Evolutionary conservation across 2,888 invertebrate species (phyloP).

Genomic region (Tenthredo mesomela): DNA sequence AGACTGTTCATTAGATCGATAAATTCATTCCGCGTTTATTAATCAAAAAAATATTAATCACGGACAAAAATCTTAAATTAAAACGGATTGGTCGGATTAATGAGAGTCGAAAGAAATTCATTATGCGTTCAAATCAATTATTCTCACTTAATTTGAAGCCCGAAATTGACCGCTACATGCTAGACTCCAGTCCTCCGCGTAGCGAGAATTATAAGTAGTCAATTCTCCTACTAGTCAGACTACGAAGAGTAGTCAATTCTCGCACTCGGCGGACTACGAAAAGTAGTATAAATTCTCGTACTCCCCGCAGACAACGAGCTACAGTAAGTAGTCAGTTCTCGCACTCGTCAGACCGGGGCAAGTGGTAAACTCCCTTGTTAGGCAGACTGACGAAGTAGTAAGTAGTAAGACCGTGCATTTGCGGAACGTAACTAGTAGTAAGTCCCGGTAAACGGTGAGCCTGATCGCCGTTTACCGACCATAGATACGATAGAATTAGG

Average conservation of each 20-base stretch:
- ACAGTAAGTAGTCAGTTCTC: not conserved
- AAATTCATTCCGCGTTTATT: not conserved
- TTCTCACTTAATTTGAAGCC: not conserved
- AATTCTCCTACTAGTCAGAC: not conserved
- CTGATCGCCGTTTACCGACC: not conserved
- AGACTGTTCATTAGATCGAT: conserved; percentile 3
- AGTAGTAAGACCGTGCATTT: not conserved
- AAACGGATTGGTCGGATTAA: not conserved
- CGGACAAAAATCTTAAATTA: not conserved
- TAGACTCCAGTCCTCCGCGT: not conserved
- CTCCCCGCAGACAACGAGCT: too few species aligned
- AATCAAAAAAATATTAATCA: not conserved
- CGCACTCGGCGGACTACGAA: not conserved
- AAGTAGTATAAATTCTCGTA: not conserved
- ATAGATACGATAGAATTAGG: not conserved
- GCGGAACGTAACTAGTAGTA: not conserved
- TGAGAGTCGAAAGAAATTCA: not conserved
- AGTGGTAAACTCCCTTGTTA: not conserved
- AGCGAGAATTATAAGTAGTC: not conserved
- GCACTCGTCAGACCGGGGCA: not conserved
- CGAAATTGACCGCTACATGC: not conserved
- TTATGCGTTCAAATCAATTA: not conserved
- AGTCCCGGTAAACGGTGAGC: not conserved
- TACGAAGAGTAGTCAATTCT: not conserved
- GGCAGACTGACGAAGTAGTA: not conserved